Conservation (phyloP, 2,113 vertebrate genomes). For the Sciurus niger region DNA sequence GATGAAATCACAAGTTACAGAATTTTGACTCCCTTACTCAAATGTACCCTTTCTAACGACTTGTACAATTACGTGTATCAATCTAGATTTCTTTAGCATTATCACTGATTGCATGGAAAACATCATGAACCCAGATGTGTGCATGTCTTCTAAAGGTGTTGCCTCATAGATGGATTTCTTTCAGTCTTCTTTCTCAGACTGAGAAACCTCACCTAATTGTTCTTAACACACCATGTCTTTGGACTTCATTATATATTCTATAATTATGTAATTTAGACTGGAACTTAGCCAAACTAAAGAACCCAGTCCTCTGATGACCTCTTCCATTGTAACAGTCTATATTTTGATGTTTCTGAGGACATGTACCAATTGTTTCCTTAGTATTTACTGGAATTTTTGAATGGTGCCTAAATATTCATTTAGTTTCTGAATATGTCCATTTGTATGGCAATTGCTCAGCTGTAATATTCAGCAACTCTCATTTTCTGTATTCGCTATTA, state of each 20-base stretch:
- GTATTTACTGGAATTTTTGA: not conserved
- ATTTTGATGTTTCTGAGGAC: not conserved
- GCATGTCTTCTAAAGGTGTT: not conserved
- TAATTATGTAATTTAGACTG: not conserved
- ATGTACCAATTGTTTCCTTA: not conserved
- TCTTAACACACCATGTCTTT: not conserved
- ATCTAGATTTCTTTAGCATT: not conserved
- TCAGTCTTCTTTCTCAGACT: not conserved
- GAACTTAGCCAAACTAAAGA: not conserved
- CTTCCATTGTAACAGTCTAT: not conserved
- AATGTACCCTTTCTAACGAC: not conserved
- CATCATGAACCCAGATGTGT: not conserved
- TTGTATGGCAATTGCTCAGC: not conserved
- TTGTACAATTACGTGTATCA: constrained; percentile 34
- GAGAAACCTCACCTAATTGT: not conserved
- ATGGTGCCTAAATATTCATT: not conserved
- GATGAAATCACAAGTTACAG: not conserved
- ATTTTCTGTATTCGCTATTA: not conserved
- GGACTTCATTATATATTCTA: not conserved
- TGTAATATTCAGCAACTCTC: constrained; percentile 30
- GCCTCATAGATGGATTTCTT: not conserved
- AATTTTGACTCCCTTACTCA: not conserved
- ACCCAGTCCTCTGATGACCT: not conserved
- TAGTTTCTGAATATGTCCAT: not conserved
- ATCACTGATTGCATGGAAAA: constrained; percentile 15